Percentiles rank a stretch among this genome's conserved stretches.
phyloP scores from a whole-genome alignment of 1,140 invertebrate genomes.

The Lordiphosa stackelbergi region DNA sequence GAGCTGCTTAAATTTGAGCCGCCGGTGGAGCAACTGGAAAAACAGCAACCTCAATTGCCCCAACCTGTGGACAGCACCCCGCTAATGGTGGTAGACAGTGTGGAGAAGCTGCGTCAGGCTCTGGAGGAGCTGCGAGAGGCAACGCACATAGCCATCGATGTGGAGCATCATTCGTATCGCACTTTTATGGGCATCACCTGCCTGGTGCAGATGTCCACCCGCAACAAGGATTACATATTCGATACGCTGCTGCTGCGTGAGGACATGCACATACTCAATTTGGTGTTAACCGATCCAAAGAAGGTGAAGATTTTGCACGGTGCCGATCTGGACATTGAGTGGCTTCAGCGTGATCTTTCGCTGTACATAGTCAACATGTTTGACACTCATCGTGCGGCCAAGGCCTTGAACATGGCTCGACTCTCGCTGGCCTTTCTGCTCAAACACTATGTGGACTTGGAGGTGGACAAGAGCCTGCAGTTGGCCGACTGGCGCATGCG shows the following conservation, averaged over 20 bases:
- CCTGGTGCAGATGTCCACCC: constrained; percentile 95
- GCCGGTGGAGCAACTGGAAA: constrained; percentile 77
- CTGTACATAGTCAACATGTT: constrained; percentile 98
- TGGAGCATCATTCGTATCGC: constrained; percentile 93
- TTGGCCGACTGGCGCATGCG: constrained; percentile 97
- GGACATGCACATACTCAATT: constrained; percentile 91
- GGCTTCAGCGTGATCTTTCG: constrained; percentile 97
- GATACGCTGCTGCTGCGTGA: constrained; percentile 91
- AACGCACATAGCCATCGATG: constrained; percentile 89
- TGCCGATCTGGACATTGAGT: constrained; percentile 91
- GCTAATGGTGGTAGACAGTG: constrained; percentile 83
- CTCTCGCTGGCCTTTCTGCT: constrained; percentile 90
- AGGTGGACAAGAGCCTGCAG: constrained; percentile 93
- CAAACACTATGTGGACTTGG: constrained; percentile 86
- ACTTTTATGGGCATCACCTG: constrained; percentile 93
- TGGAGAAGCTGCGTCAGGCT: constrained; percentile 82
- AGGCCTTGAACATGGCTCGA: constrained; percentile 84
- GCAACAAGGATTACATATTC: constrained; percentile 91
- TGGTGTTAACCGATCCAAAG: constrained; percentile 93
- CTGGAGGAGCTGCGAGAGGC: constrained; percentile 82
- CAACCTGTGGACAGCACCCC: constrained; percentile 82
- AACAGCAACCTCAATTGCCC: constrained; percentile 65
- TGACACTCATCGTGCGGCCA: constrained; percentile 94
- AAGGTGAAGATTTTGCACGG: constrained; percentile 98
- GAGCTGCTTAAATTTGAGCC: constrained; percentile 87